phyloP scores from a whole-genome alignment of 2,113 vertebrate genomes.

The Amazona vittata region DNA sequence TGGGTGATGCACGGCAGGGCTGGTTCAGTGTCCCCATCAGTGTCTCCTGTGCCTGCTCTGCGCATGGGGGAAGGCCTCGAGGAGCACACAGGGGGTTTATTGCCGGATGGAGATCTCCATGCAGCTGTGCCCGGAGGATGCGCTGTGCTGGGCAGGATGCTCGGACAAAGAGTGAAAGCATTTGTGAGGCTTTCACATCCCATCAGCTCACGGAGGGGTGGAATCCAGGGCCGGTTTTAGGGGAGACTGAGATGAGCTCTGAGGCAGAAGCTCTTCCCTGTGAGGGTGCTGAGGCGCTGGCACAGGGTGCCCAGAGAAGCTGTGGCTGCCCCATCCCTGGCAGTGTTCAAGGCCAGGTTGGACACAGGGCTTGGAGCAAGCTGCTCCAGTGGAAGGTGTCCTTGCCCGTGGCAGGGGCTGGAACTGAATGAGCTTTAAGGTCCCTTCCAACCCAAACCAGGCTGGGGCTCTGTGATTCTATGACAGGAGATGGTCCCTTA shows the following conservation, averaged over 20 bases:
- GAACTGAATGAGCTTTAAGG: neutral
- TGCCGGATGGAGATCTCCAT: fast-evolving
- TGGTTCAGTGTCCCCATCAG: neutral
- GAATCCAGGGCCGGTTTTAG: neutral
- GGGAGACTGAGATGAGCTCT: neutral
- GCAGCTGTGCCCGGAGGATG: fast-evolving
- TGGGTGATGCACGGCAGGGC: neutral
- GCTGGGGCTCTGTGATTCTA: neutral
- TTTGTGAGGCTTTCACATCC: neutral
- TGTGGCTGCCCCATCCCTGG: too few relatives aligned
- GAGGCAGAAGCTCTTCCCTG: neutral
- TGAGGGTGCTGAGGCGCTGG: neutral
- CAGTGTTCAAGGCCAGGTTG: too few relatives aligned
- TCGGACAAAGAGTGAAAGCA: fast-evolving
- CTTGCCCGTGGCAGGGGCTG: neutral
- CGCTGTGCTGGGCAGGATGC: neutral
- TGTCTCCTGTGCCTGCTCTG: neutral
- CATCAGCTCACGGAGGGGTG: fast-evolving
- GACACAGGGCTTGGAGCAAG: too few relatives aligned
- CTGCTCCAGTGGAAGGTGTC: neutral
- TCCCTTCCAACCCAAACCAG: neutral
- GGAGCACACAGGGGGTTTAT: neutral
- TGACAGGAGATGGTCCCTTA: fast-evolving
- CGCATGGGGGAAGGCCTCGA: neutral
- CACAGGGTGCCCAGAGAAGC: neutral